Conservation (phyloP, 2,113 vertebrate species). For the Lophura nycthemera region DNA sequence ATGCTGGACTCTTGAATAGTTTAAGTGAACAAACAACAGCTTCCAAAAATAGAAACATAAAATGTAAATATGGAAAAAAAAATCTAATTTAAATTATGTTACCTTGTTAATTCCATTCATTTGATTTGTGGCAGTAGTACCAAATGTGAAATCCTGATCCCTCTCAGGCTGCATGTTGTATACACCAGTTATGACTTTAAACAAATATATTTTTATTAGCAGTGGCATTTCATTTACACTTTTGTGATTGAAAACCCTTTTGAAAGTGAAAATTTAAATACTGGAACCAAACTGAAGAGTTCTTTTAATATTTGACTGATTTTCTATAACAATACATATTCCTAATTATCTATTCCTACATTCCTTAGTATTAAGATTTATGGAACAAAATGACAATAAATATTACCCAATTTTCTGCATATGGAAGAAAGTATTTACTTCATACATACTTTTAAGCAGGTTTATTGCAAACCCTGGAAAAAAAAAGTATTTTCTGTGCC, state of each 20-base stretch:
- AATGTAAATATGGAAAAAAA: background rate
- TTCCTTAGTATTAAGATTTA: background rate
- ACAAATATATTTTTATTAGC: background rate
- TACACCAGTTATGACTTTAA: background rate
- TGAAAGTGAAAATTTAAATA: background rate
- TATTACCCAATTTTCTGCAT: background rate
- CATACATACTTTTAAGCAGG: background rate
- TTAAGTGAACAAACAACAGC: background rate
- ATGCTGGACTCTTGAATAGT: background rate
- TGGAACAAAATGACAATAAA: background rate
- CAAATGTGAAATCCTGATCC: background rate
- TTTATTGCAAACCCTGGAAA: background rate
- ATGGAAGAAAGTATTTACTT: background rate
- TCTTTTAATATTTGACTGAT: background rate
- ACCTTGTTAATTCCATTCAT: accelerated
- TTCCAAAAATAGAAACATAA: background rate
- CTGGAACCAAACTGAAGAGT: background rate
- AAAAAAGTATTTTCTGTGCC: background rate
- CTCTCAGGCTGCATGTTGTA: background rate
- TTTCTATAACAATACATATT: background rate
- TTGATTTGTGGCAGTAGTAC: background rate
- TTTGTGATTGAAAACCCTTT: background rate
- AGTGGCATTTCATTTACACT: background rate
- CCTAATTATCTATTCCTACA: background rate
- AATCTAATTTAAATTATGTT: background rate